These are phyloP conservation scores for Cossypha caffra DNA, from an alignment of 2,797 vertebrate species.

Conservation along the genomic window DNA sequence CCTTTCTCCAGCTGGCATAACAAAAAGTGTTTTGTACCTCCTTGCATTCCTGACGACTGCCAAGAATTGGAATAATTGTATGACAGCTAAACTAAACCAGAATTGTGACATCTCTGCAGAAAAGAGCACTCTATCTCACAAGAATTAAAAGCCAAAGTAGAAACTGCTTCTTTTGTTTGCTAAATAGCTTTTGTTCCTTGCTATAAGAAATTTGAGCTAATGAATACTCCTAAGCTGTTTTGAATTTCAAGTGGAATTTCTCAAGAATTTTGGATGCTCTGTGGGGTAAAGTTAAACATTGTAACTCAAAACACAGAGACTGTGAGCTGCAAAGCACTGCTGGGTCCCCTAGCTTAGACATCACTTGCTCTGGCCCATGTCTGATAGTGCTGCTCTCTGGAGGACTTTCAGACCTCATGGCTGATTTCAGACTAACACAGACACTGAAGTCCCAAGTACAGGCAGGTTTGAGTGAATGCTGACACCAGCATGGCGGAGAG, in stretches of 20 bases:
- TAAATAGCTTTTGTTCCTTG: not conserved
- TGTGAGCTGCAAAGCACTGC: not conserved
- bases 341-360: not conserved
- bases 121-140: not conserved
- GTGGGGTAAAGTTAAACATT: not conserved
- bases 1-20: constrained; percentile 17
- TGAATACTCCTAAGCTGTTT: constrained; percentile 13
- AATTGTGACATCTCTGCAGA: not conserved
- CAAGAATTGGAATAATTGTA: not conserved
- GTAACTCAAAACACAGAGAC: not conserved
- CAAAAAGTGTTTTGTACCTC: constrained; percentile 12
- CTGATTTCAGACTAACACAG: not conserved
- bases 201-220: not conserved
- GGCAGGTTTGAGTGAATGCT: not conserved
- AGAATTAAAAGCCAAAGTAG: not conserved
- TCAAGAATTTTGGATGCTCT: constrained; percentile 15
- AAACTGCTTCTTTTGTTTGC: constrained; percentile 17
- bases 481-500: not conserved
- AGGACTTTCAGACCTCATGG: not conserved
- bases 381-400: not conserved
- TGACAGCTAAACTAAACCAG: constrained; percentile 1
- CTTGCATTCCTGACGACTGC: not conserved
- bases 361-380: not conserved
- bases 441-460: not conserved
- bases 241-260: constrained; percentile 23